These are phyloP conservation scores for Aphidius gifuensis DNA, from an alignment of 1,140 invertebrate species.

Conservation along the genomic window DNA sequence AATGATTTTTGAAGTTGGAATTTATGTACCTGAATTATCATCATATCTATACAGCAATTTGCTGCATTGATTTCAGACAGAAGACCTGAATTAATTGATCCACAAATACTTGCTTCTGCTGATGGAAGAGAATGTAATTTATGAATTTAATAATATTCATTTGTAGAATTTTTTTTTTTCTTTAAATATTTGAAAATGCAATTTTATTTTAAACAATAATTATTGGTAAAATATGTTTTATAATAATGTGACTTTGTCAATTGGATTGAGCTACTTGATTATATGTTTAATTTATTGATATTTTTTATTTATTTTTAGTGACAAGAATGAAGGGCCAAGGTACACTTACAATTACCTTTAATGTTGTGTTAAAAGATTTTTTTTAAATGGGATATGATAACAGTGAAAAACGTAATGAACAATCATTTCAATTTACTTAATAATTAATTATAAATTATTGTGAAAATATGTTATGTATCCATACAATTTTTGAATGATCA, in stretches of 20 bases:
- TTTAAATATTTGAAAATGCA: too few relatives aligned
- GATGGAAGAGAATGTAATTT: slow-evolving; percentile 70
- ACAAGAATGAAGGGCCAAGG: slow-evolving; percentile 69
- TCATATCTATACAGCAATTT: slow-evolving; percentile 66
- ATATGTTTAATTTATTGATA: slow-evolving; percentile 10
- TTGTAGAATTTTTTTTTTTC: too few relatives aligned
- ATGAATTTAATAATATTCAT: slow-evolving; percentile 4
- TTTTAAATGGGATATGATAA: slow-evolving; percentile 63
- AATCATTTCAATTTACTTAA: slow-evolving; percentile 13
- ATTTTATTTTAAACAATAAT: too few relatives aligned
- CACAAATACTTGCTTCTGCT: slow-evolving; percentile 65
- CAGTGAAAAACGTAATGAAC: slow-evolving; percentile 37
- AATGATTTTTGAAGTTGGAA: slow-evolving; percentile 55
- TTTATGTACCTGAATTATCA: slow-evolving; percentile 74
- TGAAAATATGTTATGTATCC: background rate
- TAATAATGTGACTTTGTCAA: slow-evolving; percentile 20
- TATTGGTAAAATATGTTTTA: too few relatives aligned
- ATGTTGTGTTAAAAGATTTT: slow-evolving; percentile 69
- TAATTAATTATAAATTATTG: background rate
- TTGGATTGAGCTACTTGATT: slow-evolving; percentile 12
- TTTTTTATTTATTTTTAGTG: slow-evolving; percentile 56
- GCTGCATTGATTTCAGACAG: slow-evolving; percentile 69
- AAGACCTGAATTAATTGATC: slow-evolving; percentile 72
- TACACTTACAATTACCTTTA: slow-evolving; percentile 61
- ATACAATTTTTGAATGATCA: too few relatives aligned